These are phyloP conservation scores for Cliona cf. orientalis DNA, from an alignment of 37 sponge, comb jelly and placozoan genomes.

Conservation along the genomic window DNA sequence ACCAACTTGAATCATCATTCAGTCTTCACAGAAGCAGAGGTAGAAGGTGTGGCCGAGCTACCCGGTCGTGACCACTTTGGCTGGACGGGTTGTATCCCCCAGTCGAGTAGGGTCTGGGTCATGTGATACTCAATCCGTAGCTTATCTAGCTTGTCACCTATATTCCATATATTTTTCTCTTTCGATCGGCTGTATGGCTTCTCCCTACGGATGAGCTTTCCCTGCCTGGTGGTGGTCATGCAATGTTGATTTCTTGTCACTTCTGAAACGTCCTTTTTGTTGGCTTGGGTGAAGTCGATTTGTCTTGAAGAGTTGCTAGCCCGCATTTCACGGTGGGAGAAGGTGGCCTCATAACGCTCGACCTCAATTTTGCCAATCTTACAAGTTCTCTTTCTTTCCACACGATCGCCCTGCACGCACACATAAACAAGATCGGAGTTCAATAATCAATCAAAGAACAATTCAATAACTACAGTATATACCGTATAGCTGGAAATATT, in stretches of 20 bases:
- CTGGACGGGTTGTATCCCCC: no score
- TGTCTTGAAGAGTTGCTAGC: neutral
- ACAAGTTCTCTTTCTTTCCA: neutral
- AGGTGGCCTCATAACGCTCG: neutral
- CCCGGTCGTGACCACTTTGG: no score
- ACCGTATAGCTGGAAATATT: no score
- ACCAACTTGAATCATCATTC: no score
- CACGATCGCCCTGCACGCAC: conserved; percentile 21
- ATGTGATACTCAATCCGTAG: conserved; percentile 19
- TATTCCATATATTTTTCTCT: neutral
- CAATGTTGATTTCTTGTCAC: neutral
- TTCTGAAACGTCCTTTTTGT: conserved; percentile 4
- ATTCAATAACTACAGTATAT: no score
- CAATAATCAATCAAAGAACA: no score
- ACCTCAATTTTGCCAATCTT: conserved; percentile 28
- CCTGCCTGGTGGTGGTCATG: conserved; percentile 20
- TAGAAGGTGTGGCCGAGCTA: no score
- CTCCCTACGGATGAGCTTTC: neutral
- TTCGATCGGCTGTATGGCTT: no score
- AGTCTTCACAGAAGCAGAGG: no score
- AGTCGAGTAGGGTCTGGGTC: conserved; percentile 10
- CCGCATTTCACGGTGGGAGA: neutral
- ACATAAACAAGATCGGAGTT: no score
- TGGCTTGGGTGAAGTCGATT: conserved; percentile 4
- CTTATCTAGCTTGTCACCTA: neutral